Conservation (phyloP, 2,888 invertebrate genomes). For the Drosophila greeni region DNA sequence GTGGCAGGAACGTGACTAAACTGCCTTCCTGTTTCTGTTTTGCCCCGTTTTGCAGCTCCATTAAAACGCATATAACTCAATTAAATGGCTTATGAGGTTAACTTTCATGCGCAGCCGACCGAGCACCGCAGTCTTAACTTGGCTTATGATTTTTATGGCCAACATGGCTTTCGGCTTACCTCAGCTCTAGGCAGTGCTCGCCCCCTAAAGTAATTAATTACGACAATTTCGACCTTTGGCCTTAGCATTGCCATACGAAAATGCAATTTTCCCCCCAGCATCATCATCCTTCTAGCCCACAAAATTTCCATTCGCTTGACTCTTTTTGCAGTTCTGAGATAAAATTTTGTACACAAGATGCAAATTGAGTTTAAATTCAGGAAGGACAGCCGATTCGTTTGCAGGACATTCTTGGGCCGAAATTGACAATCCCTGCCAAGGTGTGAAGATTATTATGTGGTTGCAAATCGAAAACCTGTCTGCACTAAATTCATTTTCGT, state of each 20-base stretch:
- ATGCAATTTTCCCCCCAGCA: slow-evolving; percentile 21
- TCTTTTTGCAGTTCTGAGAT: slow-evolving; percentile 15
- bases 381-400: slow-evolving; percentile 9
- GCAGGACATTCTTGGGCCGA: slow-evolving; percentile 17
- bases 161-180: slow-evolving; percentile 9
- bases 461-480: not conserved
- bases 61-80: slow-evolving; percentile 64
- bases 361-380: slow-evolving; percentile 22
- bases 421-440: not conserved
- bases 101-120: slow-evolving; percentile 33
- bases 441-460: slow-evolving; percentile 7
- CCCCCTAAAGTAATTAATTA: slow-evolving; percentile 57
- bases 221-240: slow-evolving; percentile 25
- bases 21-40: slow-evolving; percentile 6
- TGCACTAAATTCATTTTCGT: slow-evolving; percentile 1
- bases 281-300: not conserved
- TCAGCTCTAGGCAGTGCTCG: slow-evolving; percentile 1
- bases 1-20: slow-evolving; percentile 22
- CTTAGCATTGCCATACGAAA: slow-evolving; percentile 13
- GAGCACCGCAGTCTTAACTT: slow-evolving; percentile 19
- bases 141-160: slow-evolving; percentile 44
- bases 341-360: slow-evolving; percentile 15
- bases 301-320: slow-evolving; percentile 15
- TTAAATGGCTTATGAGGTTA: slow-evolving; percentile 51
- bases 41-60: slow-evolving; percentile 41